phyloP scores from a whole-genome alignment of 2,797 vertebrate genomes.

The Pangasius krempfi region DNA sequence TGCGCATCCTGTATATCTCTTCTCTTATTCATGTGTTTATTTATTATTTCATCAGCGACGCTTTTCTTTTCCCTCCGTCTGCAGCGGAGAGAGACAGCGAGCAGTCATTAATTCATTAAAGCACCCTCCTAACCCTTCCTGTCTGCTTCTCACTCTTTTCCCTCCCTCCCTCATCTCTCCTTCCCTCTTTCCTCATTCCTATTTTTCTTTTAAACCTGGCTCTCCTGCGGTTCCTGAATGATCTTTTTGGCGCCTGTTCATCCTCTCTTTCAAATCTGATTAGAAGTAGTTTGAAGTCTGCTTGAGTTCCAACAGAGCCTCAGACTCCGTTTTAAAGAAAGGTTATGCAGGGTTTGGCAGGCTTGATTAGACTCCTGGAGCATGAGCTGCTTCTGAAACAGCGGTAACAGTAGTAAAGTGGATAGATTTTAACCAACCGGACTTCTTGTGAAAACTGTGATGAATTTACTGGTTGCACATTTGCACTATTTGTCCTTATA shows the following conservation, averaged over 20 bases:
- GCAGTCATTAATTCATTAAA: slow-evolving; percentile 80
- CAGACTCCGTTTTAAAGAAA: background rate
- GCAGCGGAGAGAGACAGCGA: slow-evolving; percentile 68
- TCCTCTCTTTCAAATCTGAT: slow-evolving; percentile 29
- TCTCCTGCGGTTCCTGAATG: slow-evolving; percentile 38
- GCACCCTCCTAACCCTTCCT: slow-evolving; percentile 60
- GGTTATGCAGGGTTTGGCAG: background rate
- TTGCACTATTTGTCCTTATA: too few relatives aligned
- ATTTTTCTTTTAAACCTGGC: slow-evolving; percentile 28
- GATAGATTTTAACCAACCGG: too few relatives aligned
- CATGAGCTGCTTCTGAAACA: background rate
- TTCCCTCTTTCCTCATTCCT: slow-evolving; percentile 36
- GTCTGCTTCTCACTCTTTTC: slow-evolving; percentile 58
- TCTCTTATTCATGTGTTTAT: slow-evolving; percentile 82
- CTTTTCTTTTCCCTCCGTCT: slow-evolving; percentile 61
- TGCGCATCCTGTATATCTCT: slow-evolving; percentile 73
- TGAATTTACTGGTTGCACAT: too few relatives aligned
- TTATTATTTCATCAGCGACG: slow-evolving; percentile 75
- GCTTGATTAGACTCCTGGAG: slow-evolving; percentile 23
- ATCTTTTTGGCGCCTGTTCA: slow-evolving; percentile 38
- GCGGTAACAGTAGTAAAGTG: background rate
- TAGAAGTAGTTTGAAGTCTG: slow-evolving; percentile 30
- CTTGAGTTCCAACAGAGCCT: background rate
- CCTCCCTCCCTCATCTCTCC: slow-evolving; percentile 44
- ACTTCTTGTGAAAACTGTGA: too few relatives aligned